Evolutionary conservation across 2,113 vertebrate genomes (phyloP), one percentile per base, ranked within the genome.

Genomic region (Numida meleagris): DNA sequence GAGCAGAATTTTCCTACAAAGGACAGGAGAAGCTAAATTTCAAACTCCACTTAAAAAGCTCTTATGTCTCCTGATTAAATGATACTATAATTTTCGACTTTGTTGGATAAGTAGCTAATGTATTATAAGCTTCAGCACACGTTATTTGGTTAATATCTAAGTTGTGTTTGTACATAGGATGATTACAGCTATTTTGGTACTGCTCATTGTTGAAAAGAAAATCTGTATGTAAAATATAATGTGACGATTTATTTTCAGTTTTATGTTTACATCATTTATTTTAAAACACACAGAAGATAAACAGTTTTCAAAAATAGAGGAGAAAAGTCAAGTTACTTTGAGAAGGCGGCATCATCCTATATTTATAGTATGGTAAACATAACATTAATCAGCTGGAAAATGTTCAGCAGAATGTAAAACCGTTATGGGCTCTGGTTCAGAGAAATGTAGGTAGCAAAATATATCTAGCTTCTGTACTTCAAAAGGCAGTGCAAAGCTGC

Each of bases 311-410:
- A 93, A 95, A 90, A 81, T 12, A 62, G 72, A 50, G 53, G 59
- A 93, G 51, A 78, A 83, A 86, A 81, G 79, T 81, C 73, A 86
- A 97, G 88, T 92, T 92, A 65, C 82, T 95, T 95, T 65, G 89
- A 91, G 88, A 67, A 88, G 36, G 61, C 23, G 15, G 38, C 70
- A 81, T 88, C 91, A 75, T 83, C 53, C 73, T 81, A 23, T 90
- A 93, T 94, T 93, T 95, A 82, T 88, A 86, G 88, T 92, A 95
- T 61, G 25, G 77, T 95, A 95, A 96, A 95, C 85, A 94, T 51
- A 95, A 53, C 62, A 95, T 94, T 96, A 95, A 96, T 97, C 95
- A 93, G 81, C 73, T 96, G 94, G 94, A 90, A 97, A 96, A 86
- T 42, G 50, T 94, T 94, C 88, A 82, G 86, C 36, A 70, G 86